Conservation (phyloP, 2,797 vertebrate species). For the Megaceryle alcyon region DNA sequence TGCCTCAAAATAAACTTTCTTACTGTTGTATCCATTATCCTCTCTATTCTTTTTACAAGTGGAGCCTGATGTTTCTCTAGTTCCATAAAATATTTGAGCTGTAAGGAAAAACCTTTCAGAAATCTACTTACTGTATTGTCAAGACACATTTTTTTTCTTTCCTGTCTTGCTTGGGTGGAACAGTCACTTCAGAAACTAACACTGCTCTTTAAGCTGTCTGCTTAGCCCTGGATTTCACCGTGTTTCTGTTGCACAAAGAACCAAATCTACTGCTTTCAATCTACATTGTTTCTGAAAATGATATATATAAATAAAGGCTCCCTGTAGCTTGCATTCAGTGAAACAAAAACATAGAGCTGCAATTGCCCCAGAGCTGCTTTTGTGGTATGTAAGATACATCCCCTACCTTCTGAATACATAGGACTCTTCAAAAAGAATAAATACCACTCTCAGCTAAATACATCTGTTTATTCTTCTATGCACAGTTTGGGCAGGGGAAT, state of each 20-base stretch:
- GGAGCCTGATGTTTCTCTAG: conserved; percentile 6
- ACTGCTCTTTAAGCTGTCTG: conserved; percentile 1
- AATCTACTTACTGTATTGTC: conserved; percentile 28
- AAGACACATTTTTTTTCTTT: conserved; percentile 16
- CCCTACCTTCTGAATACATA: not conserved
- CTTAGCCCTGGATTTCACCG: conserved; percentile 11
- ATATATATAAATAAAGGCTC: conserved; percentile 35
- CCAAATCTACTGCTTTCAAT: conserved; percentile 26
- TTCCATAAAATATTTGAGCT: conserved; percentile 52
- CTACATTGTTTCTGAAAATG: conserved; percentile 18
- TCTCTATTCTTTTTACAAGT: conserved; percentile 36
- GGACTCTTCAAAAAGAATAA: not conserved
- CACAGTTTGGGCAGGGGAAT: not conserved
- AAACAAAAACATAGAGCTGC: not conserved
- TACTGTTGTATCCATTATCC: conserved; percentile 12
- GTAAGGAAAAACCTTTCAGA: conserved; percentile 43
- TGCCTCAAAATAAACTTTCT: conserved; percentile 17
- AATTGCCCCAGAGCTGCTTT: not conserved
- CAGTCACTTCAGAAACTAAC: conserved; percentile 27
- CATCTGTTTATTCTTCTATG: conserved; percentile 24
- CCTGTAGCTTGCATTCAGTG: not conserved
- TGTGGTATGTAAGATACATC: not conserved
- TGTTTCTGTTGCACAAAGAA: not conserved
- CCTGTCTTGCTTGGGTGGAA: conserved; percentile 4
- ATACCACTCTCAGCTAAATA: not conserved